Conservation (phyloP, 1,140 invertebrate genomes). For the Cryptotermes secundus region DNA sequence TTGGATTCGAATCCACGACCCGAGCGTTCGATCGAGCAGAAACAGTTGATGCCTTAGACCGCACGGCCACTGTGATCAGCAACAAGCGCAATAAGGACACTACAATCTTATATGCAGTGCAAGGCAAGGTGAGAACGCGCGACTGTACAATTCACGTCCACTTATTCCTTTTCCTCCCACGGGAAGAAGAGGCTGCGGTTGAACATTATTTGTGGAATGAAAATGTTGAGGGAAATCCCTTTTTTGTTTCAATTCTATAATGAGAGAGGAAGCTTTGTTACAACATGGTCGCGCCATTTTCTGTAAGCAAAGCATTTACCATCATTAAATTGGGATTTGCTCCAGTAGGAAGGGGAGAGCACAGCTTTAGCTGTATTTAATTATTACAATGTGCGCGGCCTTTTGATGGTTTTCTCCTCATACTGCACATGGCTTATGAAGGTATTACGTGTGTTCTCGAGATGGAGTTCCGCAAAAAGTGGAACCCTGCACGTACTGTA, state of each 20-base stretch:
- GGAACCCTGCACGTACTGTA: background rate
- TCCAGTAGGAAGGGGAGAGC: background rate
- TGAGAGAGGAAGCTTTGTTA: slow-evolving; percentile 1
- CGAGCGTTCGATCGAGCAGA: too few species aligned
- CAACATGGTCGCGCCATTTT: slow-evolving; percentile 8
- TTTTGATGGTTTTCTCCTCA: slow-evolving; percentile 16
- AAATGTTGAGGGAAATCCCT: background rate
- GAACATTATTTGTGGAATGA: slow-evolving; percentile 1
- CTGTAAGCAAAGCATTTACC: slow-evolving; percentile 16
- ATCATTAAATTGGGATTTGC: slow-evolving; percentile 17
- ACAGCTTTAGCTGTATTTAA: slow-evolving; percentile 8
- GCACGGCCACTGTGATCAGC: too few species aligned
- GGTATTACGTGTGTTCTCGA: background rate
- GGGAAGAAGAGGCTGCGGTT: background rate
- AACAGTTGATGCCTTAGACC: too few species aligned
- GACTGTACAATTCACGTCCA: background rate
- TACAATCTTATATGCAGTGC: too few species aligned
- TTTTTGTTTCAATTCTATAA: slow-evolving; percentile 13
- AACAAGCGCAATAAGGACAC: too few species aligned
- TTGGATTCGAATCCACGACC: too few species aligned
- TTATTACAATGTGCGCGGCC: slow-evolving; percentile 5
- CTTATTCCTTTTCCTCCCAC: background rate
- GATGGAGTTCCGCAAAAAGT: background rate
- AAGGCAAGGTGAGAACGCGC: background rate
- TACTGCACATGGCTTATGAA: slow-evolving; percentile 8